Base-by-base conservation (phyloP, 2,797 vertebrate genomes). In the Peromyscus attwateri region DNA sequence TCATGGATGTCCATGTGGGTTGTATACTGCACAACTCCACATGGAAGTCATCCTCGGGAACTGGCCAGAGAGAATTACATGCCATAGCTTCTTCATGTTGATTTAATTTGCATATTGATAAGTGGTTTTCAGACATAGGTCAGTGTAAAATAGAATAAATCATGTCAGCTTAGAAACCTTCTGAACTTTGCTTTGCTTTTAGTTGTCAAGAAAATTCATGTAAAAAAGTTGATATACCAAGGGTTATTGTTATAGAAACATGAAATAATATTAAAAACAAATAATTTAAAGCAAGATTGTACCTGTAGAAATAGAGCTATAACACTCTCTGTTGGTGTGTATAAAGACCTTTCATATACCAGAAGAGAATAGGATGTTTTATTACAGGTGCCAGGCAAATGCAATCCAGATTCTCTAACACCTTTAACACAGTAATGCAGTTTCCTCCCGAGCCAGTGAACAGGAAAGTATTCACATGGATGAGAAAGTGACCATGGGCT, bases 181-280 rank as follows among this genome's bases (percentile, higher is more conserved):
- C 40, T 87, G 77, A 95, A 70, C 27, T 87, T 94, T 75, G 8
- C 12, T 80, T 95, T 91, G 43, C 79, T 89, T 87, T 94, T 84
- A 66, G 31, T 87, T 87, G 13, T 95, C 71, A 90, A 77, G 92
- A 68, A 55, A 89, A 82, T 29, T 91, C 40, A 92, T 85, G 64
- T 11, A 89, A 96, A 95, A 92, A 92, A 83, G 70, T 40, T 89
- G 80, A 87, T 81, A 62, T 1, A 34, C n/a, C 62, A 80, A 89
- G 10, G 21, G 25, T 70, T 34, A 77, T 75, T 91, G 17, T 89
- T 97, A 31, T 23, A 81, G 55, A 89, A 91, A 70, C 8, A 83
- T 82, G 46, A 89, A 84, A 46, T 75, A 80, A 80, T 80, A 89
- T 87, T 71, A 88, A 93, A 43, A 34, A 19, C 52, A 96, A 95